Conservation (phyloP, 2,113 vertebrate genomes). For the Sprattus sprattus region DNA sequence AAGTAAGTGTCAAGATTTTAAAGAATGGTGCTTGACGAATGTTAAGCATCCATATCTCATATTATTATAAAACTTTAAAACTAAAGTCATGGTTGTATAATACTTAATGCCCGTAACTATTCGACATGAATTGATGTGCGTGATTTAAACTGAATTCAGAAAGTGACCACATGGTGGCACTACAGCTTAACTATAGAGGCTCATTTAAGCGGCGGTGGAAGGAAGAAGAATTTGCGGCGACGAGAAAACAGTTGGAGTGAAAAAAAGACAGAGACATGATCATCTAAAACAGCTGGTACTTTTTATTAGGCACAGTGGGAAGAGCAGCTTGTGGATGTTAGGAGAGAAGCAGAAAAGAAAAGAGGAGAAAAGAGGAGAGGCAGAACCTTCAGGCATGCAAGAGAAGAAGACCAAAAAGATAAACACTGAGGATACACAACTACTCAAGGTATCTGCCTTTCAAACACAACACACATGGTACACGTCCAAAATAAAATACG, state of each 20-base stretch:
- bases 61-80: neutral
- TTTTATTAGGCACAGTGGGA: constrained; percentile 49
- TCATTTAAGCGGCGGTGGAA: neutral
- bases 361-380: constrained; percentile 55
- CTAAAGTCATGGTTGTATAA: neutral
- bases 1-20: neutral
- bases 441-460: constrained; percentile 2
- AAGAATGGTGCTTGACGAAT: neutral
- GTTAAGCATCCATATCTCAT: neutral
- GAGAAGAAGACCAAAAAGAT: constrained; percentile 26
- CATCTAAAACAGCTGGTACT: constrained; percentile 43
- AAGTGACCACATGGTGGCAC: constrained; percentile 54
- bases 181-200: constrained; percentile 47
- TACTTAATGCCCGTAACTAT: neutral
- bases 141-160: neutral
- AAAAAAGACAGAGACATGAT: constrained; percentile 35
- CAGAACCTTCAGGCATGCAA: constrained; percentile 54
- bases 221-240: too few relatives aligned
- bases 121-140: neutral
- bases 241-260: neutral
- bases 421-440: neutral
- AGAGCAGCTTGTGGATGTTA: constrained; percentile 30
- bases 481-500: neutral
- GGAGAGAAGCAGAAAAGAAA: constrained; percentile 59
- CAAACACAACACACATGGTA: constrained; percentile 15